Evolutionary conservation across 2,888 invertebrate species (phyloP).

Genomic region (Lasius fuliginosus): DNA sequence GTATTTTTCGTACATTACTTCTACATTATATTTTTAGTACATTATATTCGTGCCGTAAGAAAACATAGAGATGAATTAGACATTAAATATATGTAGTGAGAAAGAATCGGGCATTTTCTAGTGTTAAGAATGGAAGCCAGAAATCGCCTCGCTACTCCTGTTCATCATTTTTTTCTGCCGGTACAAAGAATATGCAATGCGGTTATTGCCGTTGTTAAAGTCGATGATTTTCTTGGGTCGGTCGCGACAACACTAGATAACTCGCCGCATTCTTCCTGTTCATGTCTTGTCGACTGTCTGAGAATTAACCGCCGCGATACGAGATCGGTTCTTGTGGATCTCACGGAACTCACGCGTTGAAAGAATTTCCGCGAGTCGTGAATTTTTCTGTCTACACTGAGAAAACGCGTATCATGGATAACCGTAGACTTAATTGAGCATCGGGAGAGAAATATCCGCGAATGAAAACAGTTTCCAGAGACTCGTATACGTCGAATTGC

Average conservation of each 20-base stretch:
- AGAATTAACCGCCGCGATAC: conserved; percentile 47
- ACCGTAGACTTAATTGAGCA: conserved; percentile 15
- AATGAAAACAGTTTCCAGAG: conserved; percentile 2
- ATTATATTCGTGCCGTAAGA: neutral
- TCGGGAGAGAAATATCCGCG: conserved; percentile 1
- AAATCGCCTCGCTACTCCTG: neutral
- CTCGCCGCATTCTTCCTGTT: conserved; percentile 48
- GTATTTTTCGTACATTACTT: neutral
- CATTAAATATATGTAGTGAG: neutral
- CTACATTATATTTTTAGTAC: neutral
- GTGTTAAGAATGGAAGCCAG: conserved; percentile 1
- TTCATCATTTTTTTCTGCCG: neutral
- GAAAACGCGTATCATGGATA: neutral
- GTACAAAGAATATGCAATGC: conserved; percentile 24
- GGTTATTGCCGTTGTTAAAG: conserved; percentile 51
- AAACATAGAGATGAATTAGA: neutral
- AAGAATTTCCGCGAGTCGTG: conserved; percentile 41
- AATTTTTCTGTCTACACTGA: conserved; percentile 17
- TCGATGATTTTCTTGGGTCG: conserved; percentile 48
- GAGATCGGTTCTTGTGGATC: conserved; percentile 47
- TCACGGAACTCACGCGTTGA: conserved; percentile 8
- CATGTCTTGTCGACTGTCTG: conserved; percentile 46
- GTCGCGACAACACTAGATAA: conserved; percentile 35
- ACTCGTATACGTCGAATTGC: conserved; percentile 9
- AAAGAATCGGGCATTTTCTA: neutral